Evolutionary conservation across 2,888 invertebrate genomes (phyloP), one percentile per base, ranked within the genome.

Genomic region (Coecobrya sp.): DNA sequence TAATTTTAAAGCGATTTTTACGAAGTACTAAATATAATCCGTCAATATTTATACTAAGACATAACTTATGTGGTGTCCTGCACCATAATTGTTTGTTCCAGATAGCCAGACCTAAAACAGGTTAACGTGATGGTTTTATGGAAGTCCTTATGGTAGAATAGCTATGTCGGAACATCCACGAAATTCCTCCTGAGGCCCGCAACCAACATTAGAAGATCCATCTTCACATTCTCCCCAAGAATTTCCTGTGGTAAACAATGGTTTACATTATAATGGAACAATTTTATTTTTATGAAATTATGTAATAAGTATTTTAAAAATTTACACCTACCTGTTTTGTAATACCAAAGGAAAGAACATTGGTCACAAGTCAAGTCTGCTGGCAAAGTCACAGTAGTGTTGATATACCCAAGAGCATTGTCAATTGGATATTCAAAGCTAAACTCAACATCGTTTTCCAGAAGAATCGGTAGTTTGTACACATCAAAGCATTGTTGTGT

Each of bases 131-230:
- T 73, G 13, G 42, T 10, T 36, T 30, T n/a, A 36, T 42, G 70
- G 11, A n/a, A 19, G 42, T 30, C 0, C 16, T 76, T 25, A 76
- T 0, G 85, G 86, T 25, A 59, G 89, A 59, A 93, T 93, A 0
- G 89, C 7, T 22, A 93, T 86, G 62, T 93, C 93, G 5, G 93
- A 82, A 49, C 93, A 93, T 2, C 93, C 93, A 0, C 93, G 79
- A 55, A 93, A 93, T 42, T 84, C 91, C 73, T 93, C 93, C 25
- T 93, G 93, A 16, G 79, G 73, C 0, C 93, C 93, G 42, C 93
- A 93, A 52, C 93, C 93, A 0, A 93, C 45, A 2, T 13, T 87
- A 1, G 19, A 42, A 11, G 90, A 81, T 7, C 90, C 93, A 85
- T 93, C 86, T 19, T 81, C 84, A 65, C 93, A 93, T 19, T 87